Percentiles rank a stretch among this genome's conserved stretches.
phyloP scores from a whole-genome alignment of 2,888 invertebrate species.

The Lasioglossum pauxillum region DNA sequence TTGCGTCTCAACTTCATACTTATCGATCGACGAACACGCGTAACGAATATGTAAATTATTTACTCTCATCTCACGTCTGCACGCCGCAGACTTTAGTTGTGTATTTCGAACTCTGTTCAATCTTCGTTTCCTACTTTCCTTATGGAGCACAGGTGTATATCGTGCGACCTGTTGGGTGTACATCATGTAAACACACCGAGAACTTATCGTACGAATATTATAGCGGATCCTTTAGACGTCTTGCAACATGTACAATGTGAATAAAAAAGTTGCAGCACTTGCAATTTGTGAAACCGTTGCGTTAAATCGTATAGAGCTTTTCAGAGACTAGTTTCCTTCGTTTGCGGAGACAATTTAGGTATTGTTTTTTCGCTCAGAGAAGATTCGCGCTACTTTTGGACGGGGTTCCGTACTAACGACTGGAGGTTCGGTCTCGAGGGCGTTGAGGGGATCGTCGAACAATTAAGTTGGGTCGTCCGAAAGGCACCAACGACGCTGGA shows the following conservation, averaged over 20 bases:
- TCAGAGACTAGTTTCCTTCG: background rate
- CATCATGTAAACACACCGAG: background rate
- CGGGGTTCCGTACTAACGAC: background rate
- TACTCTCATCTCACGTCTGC: background rate
- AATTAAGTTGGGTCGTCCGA: conserved; percentile 51
- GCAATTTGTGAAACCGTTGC: background rate
- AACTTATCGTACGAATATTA: background rate
- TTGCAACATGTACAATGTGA: background rate
- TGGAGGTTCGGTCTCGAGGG: background rate
- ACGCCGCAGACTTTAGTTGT: background rate
- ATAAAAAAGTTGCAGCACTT: conserved; percentile 19
- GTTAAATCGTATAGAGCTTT: background rate
- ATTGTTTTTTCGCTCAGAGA: background rate
- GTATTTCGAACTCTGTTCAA: background rate
- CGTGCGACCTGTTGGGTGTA: background rate
- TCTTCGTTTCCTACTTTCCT: background rate
- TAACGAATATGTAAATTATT: background rate
- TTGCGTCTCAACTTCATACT: background rate
- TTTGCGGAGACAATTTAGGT: background rate
- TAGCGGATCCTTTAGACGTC: background rate
- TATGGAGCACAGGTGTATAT: background rate
- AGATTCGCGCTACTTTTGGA: background rate
- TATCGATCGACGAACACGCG: background rate
- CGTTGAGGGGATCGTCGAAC: conserved; percentile 27
- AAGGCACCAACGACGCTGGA: conserved; percentile 46